phyloP scores from a whole-genome alignment of 2,797 vertebrate genomes.

The Xenopus petersii region DNA sequence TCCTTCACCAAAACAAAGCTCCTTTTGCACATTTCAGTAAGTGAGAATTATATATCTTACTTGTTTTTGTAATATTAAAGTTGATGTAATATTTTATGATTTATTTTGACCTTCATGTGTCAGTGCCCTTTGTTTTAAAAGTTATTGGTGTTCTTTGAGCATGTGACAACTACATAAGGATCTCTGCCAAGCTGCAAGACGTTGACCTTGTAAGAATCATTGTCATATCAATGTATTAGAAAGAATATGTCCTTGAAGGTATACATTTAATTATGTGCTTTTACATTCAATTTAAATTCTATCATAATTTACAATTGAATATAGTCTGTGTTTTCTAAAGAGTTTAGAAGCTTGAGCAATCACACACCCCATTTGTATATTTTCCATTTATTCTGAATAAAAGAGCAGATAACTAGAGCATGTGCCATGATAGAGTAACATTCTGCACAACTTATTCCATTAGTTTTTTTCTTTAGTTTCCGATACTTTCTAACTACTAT shows the following conservation, averaged over 20 bases:
- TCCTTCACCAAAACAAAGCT: constrained; percentile 13
- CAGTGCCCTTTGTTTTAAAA: constrained; percentile 53
- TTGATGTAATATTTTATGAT: constrained; percentile 48
- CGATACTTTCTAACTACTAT: too few species aligned
- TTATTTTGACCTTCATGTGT: constrained; percentile 50
- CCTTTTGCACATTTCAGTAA: constrained; percentile 26
- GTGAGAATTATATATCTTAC: constrained; percentile 33
- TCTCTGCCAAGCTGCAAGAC: constrained; percentile 55
- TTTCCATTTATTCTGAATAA: too few species aligned
- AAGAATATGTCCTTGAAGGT: constrained; percentile 61
- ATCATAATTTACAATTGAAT: constrained; percentile 66
- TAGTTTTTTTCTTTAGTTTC: too few species aligned
- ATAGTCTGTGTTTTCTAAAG: constrained; percentile 43
- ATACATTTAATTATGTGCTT: constrained; percentile 66
- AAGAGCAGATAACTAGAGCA: too few species aligned
- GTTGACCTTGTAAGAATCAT: constrained; percentile 52
- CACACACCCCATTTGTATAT: too few species aligned
- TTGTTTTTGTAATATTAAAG: constrained; percentile 39
- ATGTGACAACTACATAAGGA: constrained; percentile 51
- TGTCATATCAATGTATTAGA: constrained; percentile 44
- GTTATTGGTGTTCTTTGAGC: constrained; percentile 49
- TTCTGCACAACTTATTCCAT: too few species aligned
- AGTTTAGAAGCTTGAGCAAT: constrained; percentile 41
- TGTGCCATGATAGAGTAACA: too few species aligned
- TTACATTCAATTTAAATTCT: constrained; percentile 66